Percentiles rank a stretch among this genome's conserved stretches.
Conservation (phyloP, 2,888 invertebrate genomes). For the Mactromeris polynyma region DNA sequence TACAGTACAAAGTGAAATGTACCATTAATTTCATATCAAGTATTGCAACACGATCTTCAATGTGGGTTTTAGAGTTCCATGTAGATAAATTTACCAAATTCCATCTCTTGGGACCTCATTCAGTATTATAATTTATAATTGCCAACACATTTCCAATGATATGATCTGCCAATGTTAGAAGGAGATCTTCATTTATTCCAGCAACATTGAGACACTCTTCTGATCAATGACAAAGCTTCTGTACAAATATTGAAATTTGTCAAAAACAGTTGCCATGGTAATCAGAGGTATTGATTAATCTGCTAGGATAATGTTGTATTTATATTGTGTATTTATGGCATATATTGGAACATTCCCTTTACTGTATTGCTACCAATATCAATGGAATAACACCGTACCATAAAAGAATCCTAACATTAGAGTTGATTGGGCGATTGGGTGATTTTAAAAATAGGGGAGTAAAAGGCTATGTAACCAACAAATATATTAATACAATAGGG, state of each 20-base stretch:
- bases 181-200: not conserved
- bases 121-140: not conserved
- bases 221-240: slow-evolving; percentile 20
- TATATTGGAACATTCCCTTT: slow-evolving; percentile 18
- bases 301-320: slow-evolving; percentile 60
- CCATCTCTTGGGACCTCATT: not conserved
- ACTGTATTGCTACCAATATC: not conserved
- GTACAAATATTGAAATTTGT: slow-evolving; percentile 71
- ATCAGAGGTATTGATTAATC: slow-evolving; percentile 64
- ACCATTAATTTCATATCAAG: not conserved
- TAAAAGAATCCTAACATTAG: not conserved
- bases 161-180: not conserved
- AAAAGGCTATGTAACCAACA: not conserved
- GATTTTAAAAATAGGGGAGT: not conserved
- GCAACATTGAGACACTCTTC: not conserved
- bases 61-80: not conserved
- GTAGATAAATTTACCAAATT: not conserved
- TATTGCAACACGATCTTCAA: not conserved
- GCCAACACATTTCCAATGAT: slow-evolving; percentile 7
- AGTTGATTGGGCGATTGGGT: not conserved
- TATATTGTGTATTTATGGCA: slow-evolving; percentile 62
- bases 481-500: not conserved
- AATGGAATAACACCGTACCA: not conserved
- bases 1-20: no score
- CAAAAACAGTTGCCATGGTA: slow-evolving; percentile 70